Evolutionary conservation across 2,888 invertebrate genomes (phyloP).

Genomic region (Cryptus viduatorius): DNA sequence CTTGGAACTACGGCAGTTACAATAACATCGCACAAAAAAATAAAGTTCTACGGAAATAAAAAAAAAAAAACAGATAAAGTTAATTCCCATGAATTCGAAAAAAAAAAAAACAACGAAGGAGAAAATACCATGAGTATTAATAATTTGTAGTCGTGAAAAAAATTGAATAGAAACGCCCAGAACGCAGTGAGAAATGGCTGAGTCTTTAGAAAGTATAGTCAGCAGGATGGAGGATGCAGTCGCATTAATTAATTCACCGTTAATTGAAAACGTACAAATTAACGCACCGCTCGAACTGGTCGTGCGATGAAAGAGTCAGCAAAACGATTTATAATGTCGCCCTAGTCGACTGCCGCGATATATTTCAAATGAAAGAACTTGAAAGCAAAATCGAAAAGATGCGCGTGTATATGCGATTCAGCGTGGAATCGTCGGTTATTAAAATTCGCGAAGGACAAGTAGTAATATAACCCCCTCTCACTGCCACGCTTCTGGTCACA

Average conservation of each 20-base stretch:
- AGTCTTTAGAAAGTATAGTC: slow-evolving; percentile 37
- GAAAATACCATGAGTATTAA: neutral
- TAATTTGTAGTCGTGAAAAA: slow-evolving; percentile 6
- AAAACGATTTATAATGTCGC: slow-evolving; percentile 76
- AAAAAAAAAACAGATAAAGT: neutral
- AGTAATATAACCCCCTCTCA: slow-evolving; percentile 24
- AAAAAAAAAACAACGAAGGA: neutral
- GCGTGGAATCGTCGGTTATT: slow-evolving; percentile 22
- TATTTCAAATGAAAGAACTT: slow-evolving; percentile 35
- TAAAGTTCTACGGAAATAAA: neutral
- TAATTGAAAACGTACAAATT: slow-evolving; percentile 79
- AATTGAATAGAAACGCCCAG: neutral
- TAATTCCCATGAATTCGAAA: slow-evolving; percentile 1
- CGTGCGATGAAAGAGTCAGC: slow-evolving; percentile 40
- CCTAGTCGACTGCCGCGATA: slow-evolving; percentile 45
- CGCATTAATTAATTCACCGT: slow-evolving; percentile 71
- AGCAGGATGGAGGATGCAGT: slow-evolving; percentile 22
- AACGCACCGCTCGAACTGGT: slow-evolving; percentile 72
- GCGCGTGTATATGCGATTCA: neutral
- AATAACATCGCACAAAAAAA: slow-evolving; percentile 8
- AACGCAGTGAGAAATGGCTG: neutral
- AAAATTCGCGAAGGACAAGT: slow-evolving; percentile 55
- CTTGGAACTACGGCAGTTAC: slow-evolving; percentile 42
- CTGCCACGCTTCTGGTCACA: slow-evolving; percentile 29
- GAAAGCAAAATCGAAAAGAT: slow-evolving; percentile 41